Percentiles rank a stretch among this genome's conserved stretches.
These are phyloP conservation scores for Spodoptera littoralis DNA, from an alignment of 2,888 invertebrate genomes.

Conservation along the genomic window DNA sequence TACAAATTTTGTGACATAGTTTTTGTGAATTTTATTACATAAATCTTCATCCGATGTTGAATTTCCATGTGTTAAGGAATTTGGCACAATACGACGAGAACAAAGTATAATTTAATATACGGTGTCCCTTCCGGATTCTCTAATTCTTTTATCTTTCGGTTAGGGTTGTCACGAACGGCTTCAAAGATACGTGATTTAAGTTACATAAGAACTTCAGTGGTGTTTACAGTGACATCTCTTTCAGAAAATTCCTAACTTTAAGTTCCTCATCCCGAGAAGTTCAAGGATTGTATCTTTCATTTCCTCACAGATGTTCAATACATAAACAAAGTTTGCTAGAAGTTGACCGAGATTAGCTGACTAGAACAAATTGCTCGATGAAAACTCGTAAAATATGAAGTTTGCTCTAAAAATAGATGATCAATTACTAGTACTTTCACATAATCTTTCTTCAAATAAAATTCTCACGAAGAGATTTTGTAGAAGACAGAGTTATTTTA, in stretches of 20 bases:
- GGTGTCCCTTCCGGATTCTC: constrained; percentile 48
- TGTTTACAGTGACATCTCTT: constrained; percentile 48
- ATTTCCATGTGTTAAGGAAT: no score
- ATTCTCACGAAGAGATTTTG: no score
- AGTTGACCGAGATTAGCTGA: no score
- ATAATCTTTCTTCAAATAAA: no score
- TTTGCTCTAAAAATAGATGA: no score
- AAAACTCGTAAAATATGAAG: no score
- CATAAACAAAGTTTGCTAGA: background rate
- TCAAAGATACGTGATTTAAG: constrained; percentile 50
- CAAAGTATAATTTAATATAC: constrained; percentile 3
- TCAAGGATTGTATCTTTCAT: constrained; percentile 12
- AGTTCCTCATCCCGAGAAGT: constrained; percentile 12
- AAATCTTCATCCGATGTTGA: constrained; percentile 2
- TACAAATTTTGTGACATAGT: constrained; percentile 20
- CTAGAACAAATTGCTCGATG: no score
- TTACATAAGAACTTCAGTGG: constrained; percentile 53
- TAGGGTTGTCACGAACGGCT: constrained; percentile 38
- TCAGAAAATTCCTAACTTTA: constrained; percentile 25
- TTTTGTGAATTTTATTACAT: constrained; percentile 3
- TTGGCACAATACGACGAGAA: background rate
- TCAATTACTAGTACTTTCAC: no score
- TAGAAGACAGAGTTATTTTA: no score
- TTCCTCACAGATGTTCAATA: background rate
- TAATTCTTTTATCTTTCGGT: constrained; percentile 40